Evolutionary conservation across 23 tunicate genomes (phyloP), one percentile per base, ranked within the genome.

Genomic region (Diplosoma virens): DNA sequence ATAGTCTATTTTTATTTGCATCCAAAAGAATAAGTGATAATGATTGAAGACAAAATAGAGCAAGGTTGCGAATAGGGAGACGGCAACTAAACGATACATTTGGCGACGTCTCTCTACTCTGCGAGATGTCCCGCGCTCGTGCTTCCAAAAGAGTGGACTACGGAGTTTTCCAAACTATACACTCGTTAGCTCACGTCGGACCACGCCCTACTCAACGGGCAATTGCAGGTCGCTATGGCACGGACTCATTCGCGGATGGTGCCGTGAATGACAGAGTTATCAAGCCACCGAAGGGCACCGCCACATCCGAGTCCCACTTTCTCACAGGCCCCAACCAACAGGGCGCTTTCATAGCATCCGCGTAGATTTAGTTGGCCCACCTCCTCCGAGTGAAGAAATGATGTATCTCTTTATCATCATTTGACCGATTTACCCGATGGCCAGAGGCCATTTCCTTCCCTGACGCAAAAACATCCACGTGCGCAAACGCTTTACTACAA

Each of bases 381-480:
- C 30, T 17, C 45, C 72, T 18, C 45, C 72, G 17, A 66, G 72
- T 22, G 45, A 66, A 0, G 45, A 45, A 0, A 32, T 31, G 45
- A 66, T 21, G 7, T 66, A 66, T 29, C 0, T 66, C 17, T 0
- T 66, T 7, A 66, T 45, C n/a, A 33, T 33, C 9, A 66, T 66
- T n/a, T 66, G 37, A 33, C 45, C 18, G 72, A 7, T 25, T 16
- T 0, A 66, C 72, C 20, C 72, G 72, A 26, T 66, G 41, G 41
- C 47, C 72, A 14, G 72, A 31, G 30, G 72, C 72, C 17, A 30
- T 66, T 31, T 46, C 72, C 47, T 7, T 66, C 22, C 46, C 41
- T 27, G 22, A 66, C 22, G 45, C 45, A 27, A 31, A 32, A 30
- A 22, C 72, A 16, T 32, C 41, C n/a, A 66, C 72, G n/a, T 32